These are phyloP conservation scores for Campylorhamphus procurvoides DNA, from an alignment of 2,113 vertebrate species.

Conservation along the genomic window DNA sequence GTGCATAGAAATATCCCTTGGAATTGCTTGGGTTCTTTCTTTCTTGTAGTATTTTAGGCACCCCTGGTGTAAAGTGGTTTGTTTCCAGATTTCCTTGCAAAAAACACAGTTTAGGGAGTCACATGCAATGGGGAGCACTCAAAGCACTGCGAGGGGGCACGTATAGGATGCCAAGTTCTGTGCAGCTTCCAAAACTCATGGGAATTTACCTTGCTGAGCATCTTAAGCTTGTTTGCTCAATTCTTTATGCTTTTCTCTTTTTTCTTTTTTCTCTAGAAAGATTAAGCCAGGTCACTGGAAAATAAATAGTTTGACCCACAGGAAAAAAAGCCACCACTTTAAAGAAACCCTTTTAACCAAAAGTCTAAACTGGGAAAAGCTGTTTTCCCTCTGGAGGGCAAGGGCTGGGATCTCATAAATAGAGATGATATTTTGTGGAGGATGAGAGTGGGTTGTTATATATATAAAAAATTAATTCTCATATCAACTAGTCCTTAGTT, in stretches of 20 bases:
- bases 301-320: not conserved
- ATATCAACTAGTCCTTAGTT: not conserved
- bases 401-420: not conserved
- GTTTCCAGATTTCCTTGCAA: not conserved
- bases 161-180: conserved; percentile 25
- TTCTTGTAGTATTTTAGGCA: not conserved
- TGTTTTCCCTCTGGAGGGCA: not conserved
- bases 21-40: not conserved
- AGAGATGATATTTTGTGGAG: not conserved
- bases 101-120: not conserved
- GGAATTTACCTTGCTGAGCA: conserved; percentile 12
- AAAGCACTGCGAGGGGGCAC: not conserved
- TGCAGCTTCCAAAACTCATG: not conserved
- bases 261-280: not conserved
- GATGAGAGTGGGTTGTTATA: not conserved
- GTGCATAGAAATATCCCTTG: not conserved
- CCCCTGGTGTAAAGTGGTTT: not conserved
- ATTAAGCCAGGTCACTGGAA: not conserved
- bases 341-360: not conserved
- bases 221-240: not conserved
- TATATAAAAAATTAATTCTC: not conserved
- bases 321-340: not conserved
- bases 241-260: not conserved
- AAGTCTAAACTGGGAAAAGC: not conserved
- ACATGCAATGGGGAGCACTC: not conserved